These are phyloP conservation scores for Alloscopus bannaensis DNA, from an alignment of 2,888 invertebrate species.

Conservation along the genomic window DNA sequence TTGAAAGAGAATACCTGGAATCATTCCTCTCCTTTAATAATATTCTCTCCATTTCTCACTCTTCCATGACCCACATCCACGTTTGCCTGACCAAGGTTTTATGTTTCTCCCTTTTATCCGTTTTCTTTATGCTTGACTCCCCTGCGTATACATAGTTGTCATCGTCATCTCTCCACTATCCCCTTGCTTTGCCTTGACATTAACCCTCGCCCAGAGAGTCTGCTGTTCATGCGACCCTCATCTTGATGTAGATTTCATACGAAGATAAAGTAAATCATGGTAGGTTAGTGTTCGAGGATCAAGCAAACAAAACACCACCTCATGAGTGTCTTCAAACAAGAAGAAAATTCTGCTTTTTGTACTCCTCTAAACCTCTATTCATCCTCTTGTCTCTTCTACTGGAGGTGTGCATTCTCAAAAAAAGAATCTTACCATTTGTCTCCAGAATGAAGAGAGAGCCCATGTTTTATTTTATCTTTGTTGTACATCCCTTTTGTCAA, in stretches of 20 bases:
- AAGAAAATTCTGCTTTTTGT: background rate
- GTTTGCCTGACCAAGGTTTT: constrained; percentile 28
- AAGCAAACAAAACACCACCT: constrained; percentile 1
- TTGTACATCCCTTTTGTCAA: constrained; percentile 26
- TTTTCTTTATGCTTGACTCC: background rate
- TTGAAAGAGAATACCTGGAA: background rate
- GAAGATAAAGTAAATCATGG: constrained; percentile 27
- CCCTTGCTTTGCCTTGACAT: background rate
- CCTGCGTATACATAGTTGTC: background rate
- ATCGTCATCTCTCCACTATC: constrained; percentile 5
- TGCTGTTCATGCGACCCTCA: too few relatives aligned
- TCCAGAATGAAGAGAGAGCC: background rate
- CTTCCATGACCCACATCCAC: constrained; percentile 37
- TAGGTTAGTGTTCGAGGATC: constrained; percentile 30
- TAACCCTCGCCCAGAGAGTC: constrained; percentile 10
- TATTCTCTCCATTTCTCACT: too few relatives aligned
- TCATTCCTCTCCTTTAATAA: constrained; percentile 3
- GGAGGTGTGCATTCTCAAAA: background rate
- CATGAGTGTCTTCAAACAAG: background rate
- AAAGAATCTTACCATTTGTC: background rate
- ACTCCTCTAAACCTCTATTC: background rate
- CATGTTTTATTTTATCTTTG: background rate
- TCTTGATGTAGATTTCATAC: constrained; percentile 24
- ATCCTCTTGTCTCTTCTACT: too few relatives aligned
- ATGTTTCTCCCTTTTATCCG: constrained; percentile 1